Evolutionary conservation across 2,888 invertebrate genomes (phyloP), one percentile per base, ranked within the genome.

Genomic region (Lathronympha strigana): DNA sequence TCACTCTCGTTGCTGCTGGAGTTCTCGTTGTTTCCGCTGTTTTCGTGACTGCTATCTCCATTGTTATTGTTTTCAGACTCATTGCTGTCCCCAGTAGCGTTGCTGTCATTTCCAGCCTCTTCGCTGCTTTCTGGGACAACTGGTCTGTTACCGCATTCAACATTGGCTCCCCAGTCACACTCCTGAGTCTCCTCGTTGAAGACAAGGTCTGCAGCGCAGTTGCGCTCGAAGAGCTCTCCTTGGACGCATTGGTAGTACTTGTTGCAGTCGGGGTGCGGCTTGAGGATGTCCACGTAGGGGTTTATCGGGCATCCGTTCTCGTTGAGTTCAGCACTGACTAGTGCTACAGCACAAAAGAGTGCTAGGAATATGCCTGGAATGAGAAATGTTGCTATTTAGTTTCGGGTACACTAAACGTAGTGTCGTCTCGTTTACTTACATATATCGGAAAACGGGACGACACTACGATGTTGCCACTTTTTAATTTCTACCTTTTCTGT

Each of bases 301-400:
- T 77, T 73, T 63, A 67, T 58, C 1, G 76, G 76, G 49, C 61
- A 68, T 15, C 64, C 67, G 19, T 64, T 64, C 36, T 64, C 33
- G 49, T 64, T 50, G 4, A 55, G 25, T 43, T 64, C 55, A 33
- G 61, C 53, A 23, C 61, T 53, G 66, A 75, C 77, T 66, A 83
- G 70, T 71, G 81, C 72, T 62, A 80, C 67, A 71, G 81, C 83
- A 82, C 84, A 83, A 68, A 86, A 77, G 73, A 86, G 71, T 71
- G 76, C 69, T 67, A 81, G 67, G 58, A 75, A 71, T 71, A 77
- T 68, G 69, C 77, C 87, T 88, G 82, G 68, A 85, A 83, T 64
- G 38, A 66, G 17, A 1, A 58, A 50, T 2, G 8, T 51, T n/a
- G 5, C 17, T 28, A 11, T 43, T 64, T 64, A 31, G 19, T 51